Evolutionary conservation across 2,888 invertebrate genomes (phyloP), one percentile per base, ranked within the genome.

Genomic region (Xylota segnis): DNA sequence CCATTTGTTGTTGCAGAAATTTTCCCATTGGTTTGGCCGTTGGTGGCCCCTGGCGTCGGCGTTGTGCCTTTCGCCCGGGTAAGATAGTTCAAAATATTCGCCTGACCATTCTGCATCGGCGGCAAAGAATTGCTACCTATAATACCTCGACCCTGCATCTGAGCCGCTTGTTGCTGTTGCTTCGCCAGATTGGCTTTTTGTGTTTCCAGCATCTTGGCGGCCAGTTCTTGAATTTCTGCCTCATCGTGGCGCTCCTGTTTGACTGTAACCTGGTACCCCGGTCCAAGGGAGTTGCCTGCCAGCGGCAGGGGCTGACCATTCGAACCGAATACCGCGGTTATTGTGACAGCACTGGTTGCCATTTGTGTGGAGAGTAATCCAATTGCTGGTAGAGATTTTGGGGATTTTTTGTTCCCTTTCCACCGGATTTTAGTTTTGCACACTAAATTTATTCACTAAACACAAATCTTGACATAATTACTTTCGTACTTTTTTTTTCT

Each of bases 181-280:
- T 90, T 90, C 6, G 90, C 90, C 65, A 94, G 93, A 84, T 94
- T 94, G 89, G 95, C 95, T 92, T 96, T 96, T 92, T 96, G 95
- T 81, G 96, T 95, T 93, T 97, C 97, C 92, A 96, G 95, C 95
- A 97, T 96, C 93, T 97, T 96, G 89, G 96, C 96, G 88, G 97
- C 97, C 93, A 97, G 91, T 92, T 96, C 97, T 90, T 95, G 94
- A 90, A 97, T 97, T 93, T 97, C 97, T 89, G 96, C 96, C 92
- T 97, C 97, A 93, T 97, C 97, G 72, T 91, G 91, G 2, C 92
- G 90, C 88, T 92, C 92, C 87, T 92, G 91, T 79, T 92, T 92
- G 4, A 92, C 91, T 6, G 89, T 90, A 0, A 88, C 88, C 2
- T 89, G 88, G 87, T 89, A 87, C 0, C 89, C 87, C 5, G 90